A percentile compares a stretch with the other conserved stretches of the same genome.
phyloP scores from a whole-genome alignment of 2,888 invertebrate species.

The Zootermopsis nevadensis region DNA sequence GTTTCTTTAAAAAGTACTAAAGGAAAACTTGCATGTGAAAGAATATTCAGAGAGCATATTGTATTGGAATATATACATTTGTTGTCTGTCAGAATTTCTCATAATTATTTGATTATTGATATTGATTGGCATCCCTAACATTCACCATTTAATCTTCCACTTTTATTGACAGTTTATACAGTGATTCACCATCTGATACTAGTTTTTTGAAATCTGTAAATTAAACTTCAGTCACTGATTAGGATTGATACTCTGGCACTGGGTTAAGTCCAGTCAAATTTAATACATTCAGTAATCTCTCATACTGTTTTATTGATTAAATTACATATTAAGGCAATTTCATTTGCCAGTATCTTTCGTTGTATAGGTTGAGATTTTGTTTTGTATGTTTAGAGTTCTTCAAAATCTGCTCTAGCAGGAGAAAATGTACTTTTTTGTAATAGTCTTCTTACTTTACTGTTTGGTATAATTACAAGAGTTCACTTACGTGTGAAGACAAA shows the following conservation, averaged over 20 bases:
- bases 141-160: neutral
- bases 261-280: neutral
- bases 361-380: neutral
- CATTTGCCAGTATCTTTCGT: neutral
- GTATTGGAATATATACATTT: neutral
- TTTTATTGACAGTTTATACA: neutral
- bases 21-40: too few species aligned
- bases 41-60: neutral
- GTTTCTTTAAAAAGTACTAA: too few species aligned
- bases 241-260: neutral
- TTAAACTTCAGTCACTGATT: neutral
- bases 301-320: too few species aligned
- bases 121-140: slow-evolving; percentile 1
- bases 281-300: neutral
- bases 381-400: neutral
- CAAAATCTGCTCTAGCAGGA: neutral
- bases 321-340: too few species aligned
- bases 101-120: neutral
- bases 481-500: neutral
- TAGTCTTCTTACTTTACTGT: neutral
- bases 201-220: neutral
- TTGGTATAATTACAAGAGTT: neutral
- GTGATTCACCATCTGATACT: neutral
- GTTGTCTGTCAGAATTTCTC: neutral
- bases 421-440: neutral